Base-by-base conservation (phyloP, 2,888 invertebrate species). In the Leucoma salicis region DNA sequence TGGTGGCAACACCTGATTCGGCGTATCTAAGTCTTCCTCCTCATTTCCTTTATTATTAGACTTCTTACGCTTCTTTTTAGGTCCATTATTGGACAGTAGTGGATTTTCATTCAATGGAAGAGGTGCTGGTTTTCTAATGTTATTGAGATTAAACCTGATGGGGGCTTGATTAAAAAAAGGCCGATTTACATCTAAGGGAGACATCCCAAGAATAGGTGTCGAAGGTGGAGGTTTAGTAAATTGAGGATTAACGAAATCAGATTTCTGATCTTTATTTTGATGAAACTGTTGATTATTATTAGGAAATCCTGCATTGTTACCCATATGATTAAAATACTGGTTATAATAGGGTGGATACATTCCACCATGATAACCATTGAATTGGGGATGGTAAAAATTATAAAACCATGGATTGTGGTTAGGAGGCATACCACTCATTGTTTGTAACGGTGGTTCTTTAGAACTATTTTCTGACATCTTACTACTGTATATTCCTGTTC, bases 11-110 rank as follows among this genome's bases (percentile, higher is more conserved):
- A 64, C 43, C 42, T 56, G 56, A 55, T 53, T 56, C 14, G 35
- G 5, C 6, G 21, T 14, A 8, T 53, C 53, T n/a, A 18, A 32
- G 3, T 12, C 11, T 14, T 36, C 33, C 27, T 81, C 76, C 46
- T 78, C 72, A 57, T 85, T 85, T 36, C 86, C 82, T 64, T 85
- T 91, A 57, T 91, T 91, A 68, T 93, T 92, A 66, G 93, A 92
- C 56, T 93, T 92, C 81, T 94, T 95, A 38, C 94, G 92, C 72
- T 95, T 95, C 83, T 94, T 95, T 86, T 95, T 95, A 0, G 91
- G 90, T 8, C 90, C 91, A 42, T 91, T 80, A 53, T 79, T 87
- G 13, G 47, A 62, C 46, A 82, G 62, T 13, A 89, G 77, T 31
- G 87, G 89, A 63, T 86, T 89, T 64, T 84, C 88, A 56, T 75